Evolutionary conservation across 2,888 invertebrate genomes (phyloP), one percentile per base, ranked within the genome.

Genomic region (Tenthredo notha): DNA sequence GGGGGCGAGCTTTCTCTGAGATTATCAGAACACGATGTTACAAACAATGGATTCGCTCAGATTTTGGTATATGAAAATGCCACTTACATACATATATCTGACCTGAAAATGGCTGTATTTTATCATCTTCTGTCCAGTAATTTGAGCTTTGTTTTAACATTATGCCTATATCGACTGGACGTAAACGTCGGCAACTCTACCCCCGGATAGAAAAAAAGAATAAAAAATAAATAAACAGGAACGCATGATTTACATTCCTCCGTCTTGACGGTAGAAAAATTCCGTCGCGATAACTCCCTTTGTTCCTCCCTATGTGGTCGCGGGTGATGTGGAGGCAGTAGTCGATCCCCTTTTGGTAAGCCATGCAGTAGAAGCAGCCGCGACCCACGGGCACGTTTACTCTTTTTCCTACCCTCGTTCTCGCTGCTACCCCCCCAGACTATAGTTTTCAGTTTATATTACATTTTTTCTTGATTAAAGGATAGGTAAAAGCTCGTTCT

Each of bases 311-410:
- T 90, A 90, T 87, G 86, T 86, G 87, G 90, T 88, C 88, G 88
- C 85, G 85, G 85, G 54, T 61, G 82, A 83, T 82, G 84, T 86
- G 82, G 67, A 80, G 61, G 86, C 84, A 85, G 75, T 77, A 70
- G 67, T 58, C 43, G 58, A 77, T 37, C 40, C 78, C 43, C 82
- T 70, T 21, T 65, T 84, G 82, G 92, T 92, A 92, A 82, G 77
- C 93, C 93, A 94, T 93, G 93, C 91, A 33, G 29, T 12, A 70
- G 70, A 37, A 67, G 18, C 33, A 33, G 85, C 25, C 25, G 61
- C 94, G 94, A 94, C 94, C 94, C 88, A 89, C 94, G 94, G 94
- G 94, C 94, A 94, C 90, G 94, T 86, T 86, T 74, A 80, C 75
- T 50, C 29, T 61, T 37, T 58, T n/a, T 18, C 33, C 10, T 21